Base-by-base conservation (phyloP, 1,140 invertebrate genomes). In the Pseudomyrmex flavicornis region DNA sequence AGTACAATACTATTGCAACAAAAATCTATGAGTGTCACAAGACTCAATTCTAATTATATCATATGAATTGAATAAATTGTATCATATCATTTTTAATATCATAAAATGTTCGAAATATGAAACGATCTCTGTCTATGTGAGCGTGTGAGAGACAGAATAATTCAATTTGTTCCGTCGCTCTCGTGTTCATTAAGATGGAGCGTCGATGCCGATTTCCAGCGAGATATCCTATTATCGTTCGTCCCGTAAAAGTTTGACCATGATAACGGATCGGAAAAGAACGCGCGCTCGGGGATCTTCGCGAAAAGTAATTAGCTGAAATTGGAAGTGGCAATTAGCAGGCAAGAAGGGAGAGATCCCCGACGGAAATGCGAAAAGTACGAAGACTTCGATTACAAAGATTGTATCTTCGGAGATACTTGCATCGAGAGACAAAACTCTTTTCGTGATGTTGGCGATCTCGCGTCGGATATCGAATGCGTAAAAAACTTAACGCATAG, bases 291-390 rank as follows among this genome's bases (percentile, higher is more conserved):
- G 35, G 15, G 44, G 50, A 88, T 88, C 73, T 88, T 79, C 44
- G 82, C 54, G 79, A 75, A 86, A 91, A 89, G 87, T 91, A 90
- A 91, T 91, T 91, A 89, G 77, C 56, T 70, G 75, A 87, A 90
- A 90, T 91, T 90, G 83, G 66, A 85, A 88, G 62, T 86, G 72
- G 86, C 85, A 87, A 90, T 90, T 89, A 88, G 63, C 73, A 74
- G 74, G 35, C 82, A 48, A 46, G 63, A 35, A 8, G 22, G 22
- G 20, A 35, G 35, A 7, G 35, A 35, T 35, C 7, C 44, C 20
- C 35, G 13, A 54, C 20, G 22, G 26, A 79, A 61, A 68, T 79
- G 68, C 54, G 72, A 84, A 87, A 85, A 86, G 50, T 83, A 58
- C 85, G 46, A 66, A 62, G 85, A 79, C 74, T 88, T 88, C 85